Evolutionary conservation across 2,888 invertebrate species (phyloP).

Genomic region (Sphinx pinastri): DNA sequence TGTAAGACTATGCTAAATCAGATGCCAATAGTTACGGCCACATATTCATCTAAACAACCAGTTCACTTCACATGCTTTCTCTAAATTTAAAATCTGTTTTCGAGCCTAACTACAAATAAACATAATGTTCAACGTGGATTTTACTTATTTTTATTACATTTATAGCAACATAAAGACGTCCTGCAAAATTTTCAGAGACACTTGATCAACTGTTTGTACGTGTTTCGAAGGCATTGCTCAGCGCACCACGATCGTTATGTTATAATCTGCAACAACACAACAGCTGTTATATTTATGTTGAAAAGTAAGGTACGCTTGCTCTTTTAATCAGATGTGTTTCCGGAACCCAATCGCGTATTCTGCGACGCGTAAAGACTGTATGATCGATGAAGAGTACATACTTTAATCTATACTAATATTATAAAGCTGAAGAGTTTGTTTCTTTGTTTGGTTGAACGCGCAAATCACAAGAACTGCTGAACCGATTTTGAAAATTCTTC

Average conservation of each 20-base stretch:
- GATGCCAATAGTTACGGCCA: not conserved
- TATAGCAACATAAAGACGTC: slow-evolving; percentile 47
- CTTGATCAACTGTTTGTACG: slow-evolving; percentile 37
- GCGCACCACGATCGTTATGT: not conserved
- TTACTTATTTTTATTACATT: slow-evolving; percentile 75
- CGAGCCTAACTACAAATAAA: slow-evolving; percentile 32
- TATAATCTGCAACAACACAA: not conserved
- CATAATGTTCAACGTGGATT: slow-evolving; percentile 41
- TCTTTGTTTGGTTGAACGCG: too few relatives aligned
- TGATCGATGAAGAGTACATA: too few relatives aligned
- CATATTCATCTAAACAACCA: not conserved
- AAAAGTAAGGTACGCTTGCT: too few relatives aligned
- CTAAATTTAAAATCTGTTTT: not conserved
- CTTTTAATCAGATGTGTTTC: too few relatives aligned
- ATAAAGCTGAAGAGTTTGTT: too few relatives aligned
- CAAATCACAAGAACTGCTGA: too few relatives aligned
- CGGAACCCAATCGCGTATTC: too few relatives aligned
- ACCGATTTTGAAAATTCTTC: too few relatives aligned
- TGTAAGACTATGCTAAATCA: not conserved
- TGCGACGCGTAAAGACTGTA: too few relatives aligned
- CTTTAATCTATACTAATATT: too few relatives aligned
- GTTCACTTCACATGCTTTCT: not conserved
- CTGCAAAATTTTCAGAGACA: slow-evolving; percentile 74
- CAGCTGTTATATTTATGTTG: too few relatives aligned
- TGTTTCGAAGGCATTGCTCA: slow-evolving; percentile 5